These are phyloP conservation scores for Sphenopsis melanotis DNA, from an alignment of 2,797 vertebrate genomes.

Conservation along the genomic window DNA sequence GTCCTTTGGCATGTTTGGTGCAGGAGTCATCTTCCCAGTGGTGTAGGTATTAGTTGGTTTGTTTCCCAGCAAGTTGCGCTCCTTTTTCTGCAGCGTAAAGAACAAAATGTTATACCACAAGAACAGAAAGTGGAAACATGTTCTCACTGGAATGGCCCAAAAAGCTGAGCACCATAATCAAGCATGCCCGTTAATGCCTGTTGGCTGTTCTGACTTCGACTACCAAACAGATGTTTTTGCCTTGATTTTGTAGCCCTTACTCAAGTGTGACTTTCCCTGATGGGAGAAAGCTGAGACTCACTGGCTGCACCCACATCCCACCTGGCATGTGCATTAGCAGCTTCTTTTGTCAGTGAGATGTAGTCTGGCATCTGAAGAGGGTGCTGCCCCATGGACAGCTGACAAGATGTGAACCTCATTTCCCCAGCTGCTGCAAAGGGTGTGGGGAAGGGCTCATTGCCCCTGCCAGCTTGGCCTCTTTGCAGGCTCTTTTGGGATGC, in stretches of 20 bases:
- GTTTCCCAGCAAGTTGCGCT: slow-evolving; percentile 85
- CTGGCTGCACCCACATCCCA: background rate
- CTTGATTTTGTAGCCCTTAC: background rate
- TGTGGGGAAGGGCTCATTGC: background rate
- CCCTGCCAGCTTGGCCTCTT: background rate
- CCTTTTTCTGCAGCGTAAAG: slow-evolving; percentile 85
- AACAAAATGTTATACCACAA: background rate
- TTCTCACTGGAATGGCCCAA: background rate
- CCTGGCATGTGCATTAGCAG: background rate
- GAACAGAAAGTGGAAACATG: background rate
- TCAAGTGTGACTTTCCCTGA: background rate
- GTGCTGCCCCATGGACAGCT: background rate
- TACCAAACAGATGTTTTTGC: background rate
- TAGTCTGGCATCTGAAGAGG: background rate
- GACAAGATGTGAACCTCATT: background rate
- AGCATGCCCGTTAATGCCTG: background rate
- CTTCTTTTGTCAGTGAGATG: background rate
- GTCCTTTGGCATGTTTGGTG: slow-evolving; percentile 90
- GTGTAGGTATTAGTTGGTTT: slow-evolving; percentile 88
- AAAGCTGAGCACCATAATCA: background rate
- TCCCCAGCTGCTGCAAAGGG: background rate
- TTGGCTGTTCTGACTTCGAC: background rate
- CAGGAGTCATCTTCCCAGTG: slow-evolving; percentile 83
- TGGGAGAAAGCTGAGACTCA: background rate
- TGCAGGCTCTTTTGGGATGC: background rate